phyloP scores from a whole-genome alignment of 2,113 vertebrate species.

The Archocentrus centrarchus region DNA sequence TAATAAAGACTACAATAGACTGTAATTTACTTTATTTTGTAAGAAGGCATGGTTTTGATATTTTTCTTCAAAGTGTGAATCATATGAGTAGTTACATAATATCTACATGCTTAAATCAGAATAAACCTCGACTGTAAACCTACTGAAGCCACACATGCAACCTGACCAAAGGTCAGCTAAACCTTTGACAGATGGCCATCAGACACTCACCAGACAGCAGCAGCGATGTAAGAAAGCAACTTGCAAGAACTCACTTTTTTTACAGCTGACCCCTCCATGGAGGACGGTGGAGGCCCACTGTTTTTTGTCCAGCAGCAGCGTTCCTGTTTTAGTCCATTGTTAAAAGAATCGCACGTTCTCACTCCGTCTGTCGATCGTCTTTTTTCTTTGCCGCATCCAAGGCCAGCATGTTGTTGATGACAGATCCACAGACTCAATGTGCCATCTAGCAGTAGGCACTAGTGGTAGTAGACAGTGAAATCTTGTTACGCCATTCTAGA shows the following conservation, averaged over 20 bases:
- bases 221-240: conserved; percentile 2
- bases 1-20: background rate
- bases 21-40: background rate
- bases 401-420: conserved; percentile 55
- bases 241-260: conserved; percentile 73
- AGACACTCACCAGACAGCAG: background rate
- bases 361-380: conserved; percentile 31
- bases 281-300: conserved; percentile 43
- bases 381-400: conserved; percentile 34
- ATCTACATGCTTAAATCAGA: background rate
- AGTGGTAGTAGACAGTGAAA: conserved; percentile 72
- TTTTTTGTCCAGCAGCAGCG: conserved; percentile 16
- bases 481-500: conserved; percentile 78
- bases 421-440: conserved; percentile 33
- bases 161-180: conserved; percentile 20
- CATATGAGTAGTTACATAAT: background rate
- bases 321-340: conserved; percentile 63
- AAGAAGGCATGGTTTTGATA: background rate
- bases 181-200: conserved; percentile 30
- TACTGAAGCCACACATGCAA: background rate
- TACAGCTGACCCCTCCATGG: conserved; percentile 70
- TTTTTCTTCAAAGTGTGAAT: background rate
- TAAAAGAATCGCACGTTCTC: conserved; percentile 50
- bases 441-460: conserved; percentile 46
- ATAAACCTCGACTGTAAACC: background rate